Evolutionary conservation across 2,888 invertebrate species (phyloP), one percentile per base, ranked within the genome.

Genomic region (Nasonia oneida): DNA sequence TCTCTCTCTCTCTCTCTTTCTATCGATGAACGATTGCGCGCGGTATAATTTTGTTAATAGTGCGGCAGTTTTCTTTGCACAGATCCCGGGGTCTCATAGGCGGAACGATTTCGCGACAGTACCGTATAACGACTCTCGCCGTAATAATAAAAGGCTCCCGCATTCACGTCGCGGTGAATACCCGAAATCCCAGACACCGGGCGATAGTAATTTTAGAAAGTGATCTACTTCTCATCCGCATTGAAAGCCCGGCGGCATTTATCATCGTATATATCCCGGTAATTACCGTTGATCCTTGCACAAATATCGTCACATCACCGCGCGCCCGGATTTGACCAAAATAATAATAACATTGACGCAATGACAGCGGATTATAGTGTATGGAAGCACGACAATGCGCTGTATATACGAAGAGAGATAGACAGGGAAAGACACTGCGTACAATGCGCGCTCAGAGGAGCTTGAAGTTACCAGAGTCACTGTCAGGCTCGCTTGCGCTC

Each of bases 381-480:
- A 37, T 37, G 4, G 57, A 23, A 10, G 47, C 12, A 47, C 47
- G 47, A 47, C 47, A 47, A 47, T 47, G 47, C 47, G 12, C 6
- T 61, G n/a, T 61, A 61, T n/a, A 61, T 8, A n/a, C 18, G n/a
- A 61, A 53, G 53, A 53, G 53, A 53, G 15, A 53, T 6, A 53
- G 53, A 53, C 8, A 53, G 53, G 10, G 18, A 18, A 81, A 67
- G 64, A 84, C 78, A 86, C 83, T 76, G 61, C 53, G 57, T 50
- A 47, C 12, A 42, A 61, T 8, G 33, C 6, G 61, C 23, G 29
- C 47, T 23, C 29, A 57, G 89, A 88, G 89, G 86, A 90, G 42
- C 37, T 57, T 57, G 50, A 80, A 86, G 80, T 80, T n/a, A 42
- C 89, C 89, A 89, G 86, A 91, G 91, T 92, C 91, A 92, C 90